Percentiles rank a stretch among this genome's conserved stretches.
phyloP scores from a whole-genome alignment of 1,140 invertebrate genomes.

The Drosophila melanica region DNA sequence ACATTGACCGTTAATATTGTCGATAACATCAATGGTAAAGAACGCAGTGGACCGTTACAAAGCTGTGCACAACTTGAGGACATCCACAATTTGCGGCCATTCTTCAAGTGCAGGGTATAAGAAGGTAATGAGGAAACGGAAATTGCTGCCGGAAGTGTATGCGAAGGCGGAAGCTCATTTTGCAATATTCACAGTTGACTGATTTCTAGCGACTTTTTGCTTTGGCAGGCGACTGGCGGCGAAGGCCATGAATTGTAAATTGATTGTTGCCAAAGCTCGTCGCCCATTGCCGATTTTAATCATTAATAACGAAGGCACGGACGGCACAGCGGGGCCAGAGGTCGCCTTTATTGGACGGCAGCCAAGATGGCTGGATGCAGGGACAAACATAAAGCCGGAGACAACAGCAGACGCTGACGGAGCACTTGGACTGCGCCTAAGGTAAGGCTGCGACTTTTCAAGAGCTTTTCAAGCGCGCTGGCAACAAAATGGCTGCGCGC shows the following conservation, averaged over 20 bases:
- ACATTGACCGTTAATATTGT: too few species aligned
- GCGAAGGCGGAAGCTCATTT: conserved; percentile 80
- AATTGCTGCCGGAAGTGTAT: conserved; percentile 81
- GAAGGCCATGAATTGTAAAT: conserved; percentile 74
- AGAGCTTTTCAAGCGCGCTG: conserved; percentile 46
- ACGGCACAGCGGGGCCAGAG: background rate
- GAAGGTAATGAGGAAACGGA: conserved; percentile 82
- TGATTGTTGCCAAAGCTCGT: conserved; percentile 70
- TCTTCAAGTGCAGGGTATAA: conserved; percentile 27
- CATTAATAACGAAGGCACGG: conserved; percentile 59
- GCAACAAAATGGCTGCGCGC: conserved; percentile 74
- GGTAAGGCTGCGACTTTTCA: conserved; percentile 60
- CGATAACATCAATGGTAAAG: too few species aligned
- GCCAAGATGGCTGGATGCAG: conserved; percentile 23
- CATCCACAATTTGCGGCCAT: background rate
- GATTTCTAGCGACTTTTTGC: conserved; percentile 75
- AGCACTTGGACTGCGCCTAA: conserved; percentile 47
- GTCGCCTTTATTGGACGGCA: conserved; percentile 17
- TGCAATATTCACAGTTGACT: conserved; percentile 80
- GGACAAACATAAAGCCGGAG: background rate
- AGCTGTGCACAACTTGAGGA: background rate
- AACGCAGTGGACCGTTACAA: background rate
- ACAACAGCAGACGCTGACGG: conserved; percentile 12
- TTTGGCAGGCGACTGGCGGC: conserved; percentile 13
- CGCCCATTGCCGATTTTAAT: conserved; percentile 65